Evolutionary conservation across 2,888 invertebrate species (phyloP).

Genomic region (Tricholauxania praeusta): DNA sequence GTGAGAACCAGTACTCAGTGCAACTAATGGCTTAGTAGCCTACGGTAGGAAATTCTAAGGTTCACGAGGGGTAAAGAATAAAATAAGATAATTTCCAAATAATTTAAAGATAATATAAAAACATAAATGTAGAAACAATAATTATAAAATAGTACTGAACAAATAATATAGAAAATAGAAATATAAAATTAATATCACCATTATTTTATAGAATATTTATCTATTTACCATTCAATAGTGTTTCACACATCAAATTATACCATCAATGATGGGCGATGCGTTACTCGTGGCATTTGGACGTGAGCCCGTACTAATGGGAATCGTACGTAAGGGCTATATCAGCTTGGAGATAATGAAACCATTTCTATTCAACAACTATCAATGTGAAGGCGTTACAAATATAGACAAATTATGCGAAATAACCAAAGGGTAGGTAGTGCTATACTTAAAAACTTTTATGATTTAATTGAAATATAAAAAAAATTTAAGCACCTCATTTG

Average conservation of each 20-base stretch:
- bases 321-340: slow-evolving; percentile 50
- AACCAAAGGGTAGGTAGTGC: slow-evolving; percentile 46
- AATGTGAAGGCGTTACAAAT: slow-evolving; percentile 51
- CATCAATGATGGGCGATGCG: slow-evolving; percentile 52
- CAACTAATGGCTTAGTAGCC: no score
- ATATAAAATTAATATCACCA: no score
- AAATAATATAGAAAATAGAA: no score
- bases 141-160: no score
- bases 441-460: neutral
- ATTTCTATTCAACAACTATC: slow-evolving; percentile 55
- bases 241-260: slow-evolving; percentile 42
- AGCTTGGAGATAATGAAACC: slow-evolving; percentile 55
- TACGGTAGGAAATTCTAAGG: no score
- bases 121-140: no score
- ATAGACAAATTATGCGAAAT: slow-evolving; percentile 33
- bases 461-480: neutral
- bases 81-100: no score
- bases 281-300: slow-evolving; percentile 49
- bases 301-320: slow-evolving; percentile 51
- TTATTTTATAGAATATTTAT: no score
- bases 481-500: slow-evolving; percentile 53
- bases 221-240: neutral
- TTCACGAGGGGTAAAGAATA: no score
- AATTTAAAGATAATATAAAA: no score
- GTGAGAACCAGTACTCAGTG: no score